A percentile compares a stretch with the other conserved stretches of the same genome.
phyloP scores from a whole-genome alignment of 1,140 invertebrate genomes.

The Hypothenemus hampei region DNA sequence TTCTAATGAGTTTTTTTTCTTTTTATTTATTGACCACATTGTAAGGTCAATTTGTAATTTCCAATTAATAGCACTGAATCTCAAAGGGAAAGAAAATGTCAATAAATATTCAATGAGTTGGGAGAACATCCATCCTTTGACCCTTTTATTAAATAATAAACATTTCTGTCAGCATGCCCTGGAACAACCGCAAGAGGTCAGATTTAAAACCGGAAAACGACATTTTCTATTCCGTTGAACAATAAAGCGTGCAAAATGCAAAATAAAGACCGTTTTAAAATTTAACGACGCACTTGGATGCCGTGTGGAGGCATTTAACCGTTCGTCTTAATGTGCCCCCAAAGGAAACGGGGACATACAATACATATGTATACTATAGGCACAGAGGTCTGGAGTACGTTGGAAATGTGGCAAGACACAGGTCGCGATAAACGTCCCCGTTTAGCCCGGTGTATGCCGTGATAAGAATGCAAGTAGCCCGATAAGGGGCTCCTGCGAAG shows the following conservation, averaged over 20 bases:
- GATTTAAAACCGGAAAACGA: conserved; percentile 4
- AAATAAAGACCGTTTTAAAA: conserved; percentile 30
- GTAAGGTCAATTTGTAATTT: background rate
- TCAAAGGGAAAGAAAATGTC: conserved; percentile 12
- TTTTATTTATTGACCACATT: background rate
- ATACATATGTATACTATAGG: too few relatives aligned
- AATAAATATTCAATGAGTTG: conserved; percentile 17
- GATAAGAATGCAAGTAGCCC: conserved; percentile 44
- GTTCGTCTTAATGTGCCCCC: conserved; percentile 34
- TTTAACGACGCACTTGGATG: conserved; percentile 24
- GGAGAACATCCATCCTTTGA: conserved; percentile 18
- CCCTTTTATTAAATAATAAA: conserved; percentile 27
- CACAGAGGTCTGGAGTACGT: conserved; percentile 24
- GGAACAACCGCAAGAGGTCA: conserved; percentile 14
- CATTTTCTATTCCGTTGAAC: background rate
- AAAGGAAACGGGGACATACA: conserved; percentile 34
- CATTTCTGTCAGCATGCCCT: conserved; percentile 19
- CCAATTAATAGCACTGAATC: conserved; percentile 1
- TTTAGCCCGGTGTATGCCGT: conserved; percentile 38
- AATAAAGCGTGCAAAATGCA: conserved; percentile 20
- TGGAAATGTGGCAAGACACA: conserved; percentile 36
- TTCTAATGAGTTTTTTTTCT: background rate
- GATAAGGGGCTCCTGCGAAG: conserved; percentile 42
- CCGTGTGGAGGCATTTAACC: conserved; percentile 29
- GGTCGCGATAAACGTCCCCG: conserved; percentile 40